Evolutionary conservation across 2,797 vertebrate species (phyloP), one percentile per base, ranked within the genome.

Genomic region (Alfaro cultratus): DNA sequence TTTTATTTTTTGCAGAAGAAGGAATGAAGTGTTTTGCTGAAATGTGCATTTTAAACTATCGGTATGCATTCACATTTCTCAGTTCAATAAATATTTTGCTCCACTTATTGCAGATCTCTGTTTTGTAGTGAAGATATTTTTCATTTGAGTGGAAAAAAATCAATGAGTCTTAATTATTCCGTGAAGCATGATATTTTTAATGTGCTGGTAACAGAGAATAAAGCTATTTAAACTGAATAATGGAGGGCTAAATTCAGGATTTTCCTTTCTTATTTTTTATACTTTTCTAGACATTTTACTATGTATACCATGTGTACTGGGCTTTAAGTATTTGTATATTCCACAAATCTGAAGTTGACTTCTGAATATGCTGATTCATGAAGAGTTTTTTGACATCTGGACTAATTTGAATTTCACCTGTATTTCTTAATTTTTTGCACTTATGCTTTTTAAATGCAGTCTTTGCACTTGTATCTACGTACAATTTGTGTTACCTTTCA

Each of bases 31-130:
- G 13, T 73, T 46, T 83, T 75, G 41, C 83, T 36, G 31, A 76
- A 55, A 79, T 75, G 46, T 84, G 47, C 47, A 31, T 60, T 29
- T 41, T 53, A 43, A 41, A 29, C 2, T 8, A 29, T 64, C 10
- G 5, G 2, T 15, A 26, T 74, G 34, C 71, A 34, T 53, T 26
- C 15, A 49, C 16, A 26, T 18, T 73, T 11, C 41, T 55, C 41
- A 23, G 60, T 70, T 87, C 45, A 77, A 83, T 13, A 89, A 86
- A 85, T 83, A 86, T 83, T 85, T 75, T 64, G 46, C 21, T 36
- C 34, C 74, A 74, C 79, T 84, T 67, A 43, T 31, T 60, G 21
- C 47, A 81, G 53, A 47, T 85, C 16, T 78, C 76, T 45, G 71
- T 79, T 73, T 79, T 15, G 73, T 31, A 15, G 49, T 4, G 1